These are phyloP conservation scores for Columbina picui DNA, from an alignment of 2,113 vertebrate species.

Conservation along the genomic window DNA sequence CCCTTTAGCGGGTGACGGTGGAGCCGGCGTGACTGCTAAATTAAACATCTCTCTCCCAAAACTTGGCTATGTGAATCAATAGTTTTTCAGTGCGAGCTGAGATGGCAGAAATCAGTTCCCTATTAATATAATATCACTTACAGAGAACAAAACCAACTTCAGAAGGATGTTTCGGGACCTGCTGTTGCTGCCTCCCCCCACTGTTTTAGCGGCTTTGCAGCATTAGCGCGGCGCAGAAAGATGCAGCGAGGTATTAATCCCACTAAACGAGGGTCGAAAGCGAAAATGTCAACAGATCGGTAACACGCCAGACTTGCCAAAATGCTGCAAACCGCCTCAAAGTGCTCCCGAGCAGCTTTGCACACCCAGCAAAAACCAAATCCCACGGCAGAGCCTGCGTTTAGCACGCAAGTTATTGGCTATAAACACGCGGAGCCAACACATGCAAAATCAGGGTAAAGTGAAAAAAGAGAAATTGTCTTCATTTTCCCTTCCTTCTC, in stretches of 20 bases:
- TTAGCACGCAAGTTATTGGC: background rate
- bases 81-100: background rate
- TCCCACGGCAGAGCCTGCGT: background rate
- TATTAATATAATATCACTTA: background rate
- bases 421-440: background rate
- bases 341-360: background rate
- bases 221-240: background rate
- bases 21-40: background rate
- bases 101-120: background rate
- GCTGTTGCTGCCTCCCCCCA: background rate
- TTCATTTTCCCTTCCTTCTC: background rate
- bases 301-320: background rate
- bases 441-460: conserved; percentile 1
- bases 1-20: background rate
- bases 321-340: background rate
- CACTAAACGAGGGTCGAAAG: background rate
- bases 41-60: background rate
- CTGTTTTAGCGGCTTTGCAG: background rate
- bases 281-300: background rate
- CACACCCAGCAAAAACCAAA: background rate
- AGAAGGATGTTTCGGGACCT: background rate
- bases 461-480: background rate
- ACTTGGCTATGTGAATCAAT: background rate
- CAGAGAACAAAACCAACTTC: background rate
- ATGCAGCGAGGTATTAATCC: background rate